Evolutionary conservation across 37 sponge, comb jelly and placozoan species (phyloP).

Genomic region (Eunapius fragilis): DNA sequence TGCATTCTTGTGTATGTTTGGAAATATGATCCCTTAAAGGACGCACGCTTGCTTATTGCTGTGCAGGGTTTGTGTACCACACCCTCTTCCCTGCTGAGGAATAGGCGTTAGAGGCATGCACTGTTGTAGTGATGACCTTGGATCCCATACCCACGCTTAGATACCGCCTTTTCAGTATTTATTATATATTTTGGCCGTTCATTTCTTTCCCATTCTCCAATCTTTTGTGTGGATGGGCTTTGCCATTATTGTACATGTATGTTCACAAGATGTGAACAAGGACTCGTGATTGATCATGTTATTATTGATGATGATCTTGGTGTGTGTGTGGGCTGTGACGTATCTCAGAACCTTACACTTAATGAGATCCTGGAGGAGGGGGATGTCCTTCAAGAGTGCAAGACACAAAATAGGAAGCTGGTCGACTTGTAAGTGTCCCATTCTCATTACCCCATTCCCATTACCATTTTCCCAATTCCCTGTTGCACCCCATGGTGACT

Average conservation of each 20-base stretch:
- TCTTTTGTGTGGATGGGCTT: too few species aligned
- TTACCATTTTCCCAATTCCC: neutral
- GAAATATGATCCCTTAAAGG: too few species aligned
- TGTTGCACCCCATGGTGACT: neutral
- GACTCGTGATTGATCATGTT: neutral
- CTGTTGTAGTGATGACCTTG: neutral
- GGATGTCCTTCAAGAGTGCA: conserved; percentile 91
- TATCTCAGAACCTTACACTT: conserved; percentile 65
- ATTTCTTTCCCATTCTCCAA: too few species aligned
- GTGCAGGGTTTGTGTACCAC: too few species aligned
- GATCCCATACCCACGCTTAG: neutral
- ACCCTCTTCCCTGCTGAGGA: neutral
- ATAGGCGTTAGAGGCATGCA: neutral
- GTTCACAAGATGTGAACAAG: too few species aligned
- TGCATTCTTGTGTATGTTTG: too few species aligned
- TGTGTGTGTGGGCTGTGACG: neutral
- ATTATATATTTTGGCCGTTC: too few species aligned
- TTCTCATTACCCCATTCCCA: too few species aligned
- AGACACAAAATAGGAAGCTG: conserved; percentile 86
- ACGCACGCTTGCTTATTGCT: too few species aligned
- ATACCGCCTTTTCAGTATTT: too few species aligned
- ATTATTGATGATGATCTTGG: neutral
- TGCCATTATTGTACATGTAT: too few species aligned
- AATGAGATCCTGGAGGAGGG: conserved; percentile 82
- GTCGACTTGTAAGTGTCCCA: conserved; percentile 79